Conservation (phyloP, 2,113 vertebrate species). For the Mionectes macconnelli region DNA sequence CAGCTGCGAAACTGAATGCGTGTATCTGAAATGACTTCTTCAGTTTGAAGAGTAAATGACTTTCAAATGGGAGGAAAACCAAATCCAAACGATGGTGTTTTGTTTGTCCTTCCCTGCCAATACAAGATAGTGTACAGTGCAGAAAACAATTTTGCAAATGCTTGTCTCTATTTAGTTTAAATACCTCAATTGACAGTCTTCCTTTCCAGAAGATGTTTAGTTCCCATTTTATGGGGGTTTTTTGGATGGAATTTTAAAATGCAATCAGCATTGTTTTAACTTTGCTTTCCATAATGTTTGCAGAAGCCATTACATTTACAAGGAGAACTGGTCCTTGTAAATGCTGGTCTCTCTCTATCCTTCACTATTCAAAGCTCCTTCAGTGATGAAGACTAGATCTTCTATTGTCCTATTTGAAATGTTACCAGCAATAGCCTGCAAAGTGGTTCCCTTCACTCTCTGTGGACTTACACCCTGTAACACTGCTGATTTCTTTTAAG, state of each 20-base stretch:
- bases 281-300: neutral
- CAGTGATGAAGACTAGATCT: neutral
- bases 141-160: neutral
- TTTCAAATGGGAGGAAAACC: neutral
- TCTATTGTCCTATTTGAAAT: neutral
- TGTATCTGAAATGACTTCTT: neutral
- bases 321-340: neutral
- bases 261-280: neutral
- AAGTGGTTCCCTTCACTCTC: neutral
- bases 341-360: neutral
- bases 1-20: neutral
- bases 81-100: neutral
- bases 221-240: neutral
- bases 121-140: neutral
- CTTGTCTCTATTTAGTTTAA: neutral
- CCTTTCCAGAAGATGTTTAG: neutral
- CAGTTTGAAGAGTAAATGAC: slow-evolving; percentile 16
- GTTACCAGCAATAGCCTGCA: neutral
- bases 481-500: neutral
- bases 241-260: neutral
- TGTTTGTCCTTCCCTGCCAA: neutral
- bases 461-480: neutral
- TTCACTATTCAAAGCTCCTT: neutral
- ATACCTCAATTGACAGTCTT: neutral
- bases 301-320: neutral